Conservation (phyloP, 2,113 vertebrate species). For the Podarcis raffonei region DNA sequence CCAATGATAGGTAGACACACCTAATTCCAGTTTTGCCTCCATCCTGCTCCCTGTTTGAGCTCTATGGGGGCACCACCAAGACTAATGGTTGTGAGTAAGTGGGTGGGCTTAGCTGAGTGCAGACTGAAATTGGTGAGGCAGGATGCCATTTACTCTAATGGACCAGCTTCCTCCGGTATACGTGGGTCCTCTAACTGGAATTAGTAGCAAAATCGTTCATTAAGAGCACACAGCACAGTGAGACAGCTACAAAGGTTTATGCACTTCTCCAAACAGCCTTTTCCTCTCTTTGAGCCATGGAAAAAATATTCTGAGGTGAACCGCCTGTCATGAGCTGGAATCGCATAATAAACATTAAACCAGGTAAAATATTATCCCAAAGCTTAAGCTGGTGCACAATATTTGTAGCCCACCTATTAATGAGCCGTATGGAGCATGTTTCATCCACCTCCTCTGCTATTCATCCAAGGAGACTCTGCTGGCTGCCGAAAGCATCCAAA, state of each 20-base stretch:
- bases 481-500: not conserved
- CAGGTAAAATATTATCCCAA: no score
- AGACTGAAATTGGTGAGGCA: no score
- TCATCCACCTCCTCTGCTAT: not conserved
- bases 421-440: not conserved
- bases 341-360: no score
- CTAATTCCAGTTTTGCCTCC: no score
- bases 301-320: not conserved
- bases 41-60: no score
- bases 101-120: no score
- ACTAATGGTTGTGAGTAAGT: no score
- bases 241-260: not conserved
- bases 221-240: not conserved
- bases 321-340: not conserved
- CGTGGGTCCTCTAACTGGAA: not conserved
- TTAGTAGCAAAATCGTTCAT: not conserved
- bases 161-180: no score
- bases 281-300: not conserved
- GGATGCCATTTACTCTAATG: no score
- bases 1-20: no score
- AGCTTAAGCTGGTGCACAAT: no score
- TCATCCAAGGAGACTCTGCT: not conserved
- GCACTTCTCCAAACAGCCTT: not conserved
- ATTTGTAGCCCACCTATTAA: not conserved
- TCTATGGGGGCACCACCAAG: no score